Conservation (phyloP, 2,113 vertebrate species). For the Lathamus discolor region DNA sequence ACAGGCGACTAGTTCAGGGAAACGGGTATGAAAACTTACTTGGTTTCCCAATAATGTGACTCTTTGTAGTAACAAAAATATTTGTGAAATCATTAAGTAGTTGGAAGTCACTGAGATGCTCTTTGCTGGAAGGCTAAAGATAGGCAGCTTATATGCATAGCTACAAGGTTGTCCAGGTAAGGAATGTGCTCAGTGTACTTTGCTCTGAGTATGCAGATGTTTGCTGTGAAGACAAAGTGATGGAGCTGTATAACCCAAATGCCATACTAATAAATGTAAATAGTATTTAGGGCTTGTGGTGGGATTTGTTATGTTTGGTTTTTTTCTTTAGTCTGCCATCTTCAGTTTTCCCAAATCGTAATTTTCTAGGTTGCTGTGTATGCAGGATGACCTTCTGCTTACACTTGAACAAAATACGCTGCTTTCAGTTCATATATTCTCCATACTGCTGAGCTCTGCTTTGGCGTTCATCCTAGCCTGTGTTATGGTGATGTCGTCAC, state of each 20-base stretch:
- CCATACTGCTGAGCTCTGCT: background rate
- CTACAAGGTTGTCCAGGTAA: background rate
- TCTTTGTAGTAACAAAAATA: background rate
- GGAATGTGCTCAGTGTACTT: background rate
- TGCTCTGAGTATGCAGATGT: background rate
- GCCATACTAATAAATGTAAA: background rate
- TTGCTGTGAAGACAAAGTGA: background rate
- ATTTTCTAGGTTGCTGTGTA: background rate
- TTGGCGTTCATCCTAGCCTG: background rate
- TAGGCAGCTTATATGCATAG: background rate
- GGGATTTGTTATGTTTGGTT: background rate
- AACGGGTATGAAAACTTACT: constrained; percentile 31
- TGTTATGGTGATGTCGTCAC: fast-evolving
- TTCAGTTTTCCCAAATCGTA: background rate
- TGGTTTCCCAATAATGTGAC: background rate
- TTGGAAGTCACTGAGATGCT: background rate
- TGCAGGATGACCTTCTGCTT: background rate
- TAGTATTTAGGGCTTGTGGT: background rate
- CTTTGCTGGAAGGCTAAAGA: background rate
- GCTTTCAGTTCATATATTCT: background rate
- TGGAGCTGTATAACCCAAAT: background rate
- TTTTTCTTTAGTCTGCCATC: background rate
- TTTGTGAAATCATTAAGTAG: background rate
- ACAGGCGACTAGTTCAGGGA: constrained; percentile 31
- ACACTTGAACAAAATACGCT: background rate